Evolutionary conservation across 2,888 invertebrate species (phyloP), one percentile per base, ranked within the genome.

Genomic region (Tribolium freemani): DNA sequence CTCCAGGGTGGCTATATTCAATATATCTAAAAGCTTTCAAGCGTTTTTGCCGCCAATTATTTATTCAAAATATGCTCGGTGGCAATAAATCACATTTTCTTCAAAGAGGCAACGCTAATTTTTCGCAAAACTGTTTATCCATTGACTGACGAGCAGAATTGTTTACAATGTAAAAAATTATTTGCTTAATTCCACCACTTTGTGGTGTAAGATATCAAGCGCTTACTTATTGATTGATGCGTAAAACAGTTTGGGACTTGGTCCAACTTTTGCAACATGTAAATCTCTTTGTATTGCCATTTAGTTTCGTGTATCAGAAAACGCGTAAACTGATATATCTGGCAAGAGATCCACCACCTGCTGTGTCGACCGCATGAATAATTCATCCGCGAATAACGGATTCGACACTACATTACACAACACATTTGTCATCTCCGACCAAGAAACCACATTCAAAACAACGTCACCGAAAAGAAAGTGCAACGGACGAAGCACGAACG

Each of bases 331-430:
- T 38, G 38, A 38, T 38, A 8, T 38, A n/a, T 38, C 26, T 26
- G 26, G 38, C 9, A 38, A 44, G 60, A 30, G 26, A 48, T 60
- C 60, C 46, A 20, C 46, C 69, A 69, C 69, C 69, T 69, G 69
- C 26, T 45, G 45, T 31, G 45, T 31, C 51, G 50, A 31, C 20
- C 53, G 20, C 69, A 69, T 69, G 69, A 69, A 69, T 69, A 46
- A 69, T 69, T 69, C 69, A 69, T 46, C 38, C 13, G 5, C 38
- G 26, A 9, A 45, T 46, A 46, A 48, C 46, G 30, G 31, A 61
- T 63, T 60, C 63, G 61, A 69, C 63, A 69, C 68, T 50, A 69
- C 53, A 63, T 69, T 69, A 69, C 69, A 69, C 54, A 69, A 46
- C 44, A 54, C 61, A 56, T 69, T 69, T 69, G 69, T 69, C 69